Percentiles rank a stretch among this genome's conserved stretches.
Evolutionary conservation across 2,113 vertebrate genomes (phyloP).

Genomic region (Chaenogobius annularis): DNA sequence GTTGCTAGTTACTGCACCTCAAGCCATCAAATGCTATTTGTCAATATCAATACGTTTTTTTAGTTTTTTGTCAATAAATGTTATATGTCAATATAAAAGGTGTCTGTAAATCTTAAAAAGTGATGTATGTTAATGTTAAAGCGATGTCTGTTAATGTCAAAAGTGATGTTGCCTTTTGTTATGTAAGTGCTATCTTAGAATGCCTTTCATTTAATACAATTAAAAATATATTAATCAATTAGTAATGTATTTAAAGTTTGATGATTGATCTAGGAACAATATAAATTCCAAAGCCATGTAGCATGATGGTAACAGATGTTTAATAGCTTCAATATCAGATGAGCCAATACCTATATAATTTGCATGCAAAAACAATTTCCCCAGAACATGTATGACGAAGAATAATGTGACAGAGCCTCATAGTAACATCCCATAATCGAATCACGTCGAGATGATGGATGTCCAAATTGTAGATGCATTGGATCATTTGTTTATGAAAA

Average conservation of each 20-base stretch:
- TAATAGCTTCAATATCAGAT: neutral
- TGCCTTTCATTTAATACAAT: no score
- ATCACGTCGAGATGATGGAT: conserved; percentile 1
- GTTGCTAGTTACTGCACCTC: no score
- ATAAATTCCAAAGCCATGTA: neutral
- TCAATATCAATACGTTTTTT: no score
- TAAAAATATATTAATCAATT: no score
- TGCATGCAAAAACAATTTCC: conserved; percentile 3
- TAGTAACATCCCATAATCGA: conserved; percentile 7
- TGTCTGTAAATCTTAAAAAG: no score
- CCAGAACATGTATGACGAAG: neutral
- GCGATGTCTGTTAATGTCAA: no score
- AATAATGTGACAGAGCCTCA: neutral
- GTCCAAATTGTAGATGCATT: conserved; percentile 2
- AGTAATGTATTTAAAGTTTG: conserved; percentile 6
- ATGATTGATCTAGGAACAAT: conserved; percentile 11
- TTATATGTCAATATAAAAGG: no score
- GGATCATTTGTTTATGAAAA: conserved; percentile 18
- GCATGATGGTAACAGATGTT: neutral
- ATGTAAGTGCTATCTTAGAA: no score
- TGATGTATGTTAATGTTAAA: no score
- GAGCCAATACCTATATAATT: neutral
- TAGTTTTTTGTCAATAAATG: no score
- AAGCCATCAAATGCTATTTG: no score
- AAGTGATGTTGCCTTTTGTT: no score